phyloP scores from a whole-genome alignment of 2,888 invertebrate genomes.

The Aproaerema taeniolella region DNA sequence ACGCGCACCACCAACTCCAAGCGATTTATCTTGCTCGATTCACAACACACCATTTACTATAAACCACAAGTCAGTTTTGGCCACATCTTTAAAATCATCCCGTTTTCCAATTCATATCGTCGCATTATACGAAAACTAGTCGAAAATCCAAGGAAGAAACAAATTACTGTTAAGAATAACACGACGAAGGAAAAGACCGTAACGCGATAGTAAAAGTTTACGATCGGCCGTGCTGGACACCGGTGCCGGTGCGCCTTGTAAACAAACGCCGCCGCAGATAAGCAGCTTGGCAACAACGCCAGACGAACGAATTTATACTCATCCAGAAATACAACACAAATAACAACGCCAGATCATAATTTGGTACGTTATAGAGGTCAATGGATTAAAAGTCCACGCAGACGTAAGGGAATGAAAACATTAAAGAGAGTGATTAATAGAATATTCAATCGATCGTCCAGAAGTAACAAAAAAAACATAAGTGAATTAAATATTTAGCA shows the following conservation, averaged over 20 bases:
- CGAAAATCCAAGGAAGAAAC: constrained; percentile 5
- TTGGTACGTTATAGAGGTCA: constrained; percentile 29
- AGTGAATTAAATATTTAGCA: constrained; percentile 29
- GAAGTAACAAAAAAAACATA: no score
- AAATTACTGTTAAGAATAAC: constrained; percentile 5
- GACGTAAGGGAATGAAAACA: constrained; percentile 12
- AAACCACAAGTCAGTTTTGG: no score
- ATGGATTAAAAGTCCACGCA: constrained; percentile 7
- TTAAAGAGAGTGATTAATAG: no score
- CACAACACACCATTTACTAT: constrained; percentile 6
- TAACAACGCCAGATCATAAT: constrained; percentile 23
- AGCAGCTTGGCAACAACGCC: constrained; percentile 44
- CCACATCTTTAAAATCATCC: no score
- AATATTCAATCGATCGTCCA: no score
- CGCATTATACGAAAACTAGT: no score
- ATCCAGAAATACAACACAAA: constrained; percentile 32
- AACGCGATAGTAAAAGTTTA: constrained; percentile 33
- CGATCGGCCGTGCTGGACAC: constrained; percentile 32
- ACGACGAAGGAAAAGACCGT: constrained; percentile 14
- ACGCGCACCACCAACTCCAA: constrained; percentile 58
- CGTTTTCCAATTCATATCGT: no score
- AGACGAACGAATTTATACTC: constrained; percentile 31
- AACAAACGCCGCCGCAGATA: constrained; percentile 51
- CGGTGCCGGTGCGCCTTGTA: constrained; percentile 39
- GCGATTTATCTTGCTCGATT: constrained; percentile 45